Evolutionary conservation across 2,113 vertebrate species (phyloP).

Genomic region (Heterotis niloticus): DNA sequence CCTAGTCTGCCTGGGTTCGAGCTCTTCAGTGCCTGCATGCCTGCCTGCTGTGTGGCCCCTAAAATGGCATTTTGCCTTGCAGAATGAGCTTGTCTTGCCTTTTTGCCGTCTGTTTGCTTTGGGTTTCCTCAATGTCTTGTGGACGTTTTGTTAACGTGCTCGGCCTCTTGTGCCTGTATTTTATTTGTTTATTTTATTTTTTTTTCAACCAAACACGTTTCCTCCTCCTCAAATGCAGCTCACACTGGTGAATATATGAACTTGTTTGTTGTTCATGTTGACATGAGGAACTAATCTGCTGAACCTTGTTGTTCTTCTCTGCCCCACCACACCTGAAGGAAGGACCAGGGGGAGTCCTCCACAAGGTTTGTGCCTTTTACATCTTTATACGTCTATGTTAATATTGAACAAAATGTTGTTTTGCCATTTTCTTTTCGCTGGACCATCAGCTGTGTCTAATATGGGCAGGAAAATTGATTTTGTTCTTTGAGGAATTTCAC

Average conservation of each 20-base stretch:
- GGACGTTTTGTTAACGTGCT: constrained; percentile 45
- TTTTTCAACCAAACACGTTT: background rate
- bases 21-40: constrained; percentile 57
- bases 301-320: constrained; percentile 51
- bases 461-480: background rate
- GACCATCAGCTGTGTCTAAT: background rate
- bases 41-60: constrained; percentile 26
- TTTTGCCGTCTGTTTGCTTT: constrained; percentile 45
- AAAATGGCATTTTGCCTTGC: constrained; percentile 24
- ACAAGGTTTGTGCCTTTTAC: constrained; percentile 81
- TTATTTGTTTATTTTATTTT: background rate
- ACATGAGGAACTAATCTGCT: constrained; percentile 3
- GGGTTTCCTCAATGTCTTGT: constrained; percentile 43
- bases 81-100: constrained; percentile 22
- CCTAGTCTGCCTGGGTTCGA: constrained; percentile 56
- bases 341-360: constrained; percentile 85
- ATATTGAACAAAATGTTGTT: background rate
- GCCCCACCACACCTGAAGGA: constrained; percentile 73
- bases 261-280: background rate
- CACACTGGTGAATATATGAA: background rate
- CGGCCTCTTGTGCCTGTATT: constrained; percentile 14
- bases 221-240: background rate
- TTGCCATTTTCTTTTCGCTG: background rate
- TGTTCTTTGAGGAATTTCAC: background rate
- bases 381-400: constrained; percentile 37